A percentile compares a stretch with the other conserved stretches of the same genome.
These are phyloP conservation scores for Nipponacmea schrenckii DNA, from an alignment of 2,888 invertebrate genomes.

Conservation along the genomic window DNA sequence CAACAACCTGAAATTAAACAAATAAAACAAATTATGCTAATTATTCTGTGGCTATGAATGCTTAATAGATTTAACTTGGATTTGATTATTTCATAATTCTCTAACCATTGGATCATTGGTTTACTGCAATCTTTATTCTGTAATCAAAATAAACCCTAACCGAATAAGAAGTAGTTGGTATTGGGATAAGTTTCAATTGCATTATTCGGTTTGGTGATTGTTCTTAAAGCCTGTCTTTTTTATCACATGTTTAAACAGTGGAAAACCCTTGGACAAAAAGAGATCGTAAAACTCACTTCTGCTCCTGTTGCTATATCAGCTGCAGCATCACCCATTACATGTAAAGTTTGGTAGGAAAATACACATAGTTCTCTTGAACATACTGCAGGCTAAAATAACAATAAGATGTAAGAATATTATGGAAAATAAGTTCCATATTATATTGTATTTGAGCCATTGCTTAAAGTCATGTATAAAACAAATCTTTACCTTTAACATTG, in stretches of 20 bases:
- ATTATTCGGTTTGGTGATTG: neutral
- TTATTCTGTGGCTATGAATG: too few species aligned
- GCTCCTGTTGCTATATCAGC: conserved; percentile 58
- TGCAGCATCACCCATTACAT: conserved; percentile 62
- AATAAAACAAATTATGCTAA: too few species aligned
- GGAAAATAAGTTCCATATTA: neutral
- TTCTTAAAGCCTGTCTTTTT: neutral
- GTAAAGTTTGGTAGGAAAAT: conserved; percentile 62
- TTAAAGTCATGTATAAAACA: too few species aligned
- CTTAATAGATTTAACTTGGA: too few species aligned
- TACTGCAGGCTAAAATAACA: conserved; percentile 51
- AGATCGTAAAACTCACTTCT: conserved; percentile 44
- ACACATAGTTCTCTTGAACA: conserved; percentile 61
- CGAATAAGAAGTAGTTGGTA: neutral
- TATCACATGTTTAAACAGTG: neutral
- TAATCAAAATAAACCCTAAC: neutral
- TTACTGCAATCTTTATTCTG: too few species aligned
- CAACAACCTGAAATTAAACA: conserved; percentile 50
- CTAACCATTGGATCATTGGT: too few species aligned
- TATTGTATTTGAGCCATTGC: too few species aligned
- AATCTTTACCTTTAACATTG: conserved; percentile 57
- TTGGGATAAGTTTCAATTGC: neutral
- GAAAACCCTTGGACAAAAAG: too few species aligned
- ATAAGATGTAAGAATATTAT: neutral
- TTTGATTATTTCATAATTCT: neutral